Evolutionary conservation across 1,140 invertebrate species (phyloP).

Genomic region (Amyelois transitella): DNA sequence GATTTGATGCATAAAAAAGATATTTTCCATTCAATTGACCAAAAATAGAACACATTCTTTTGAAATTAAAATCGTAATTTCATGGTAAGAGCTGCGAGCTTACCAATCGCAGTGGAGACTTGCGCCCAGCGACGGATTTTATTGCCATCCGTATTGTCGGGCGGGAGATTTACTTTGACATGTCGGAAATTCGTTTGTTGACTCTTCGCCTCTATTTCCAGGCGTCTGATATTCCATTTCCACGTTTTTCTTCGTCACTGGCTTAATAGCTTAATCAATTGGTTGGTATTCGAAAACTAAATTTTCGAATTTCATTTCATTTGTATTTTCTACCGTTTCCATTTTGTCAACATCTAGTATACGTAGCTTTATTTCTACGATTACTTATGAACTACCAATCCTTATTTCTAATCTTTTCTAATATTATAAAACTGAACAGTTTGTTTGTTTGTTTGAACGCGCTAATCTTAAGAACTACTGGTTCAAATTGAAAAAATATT

Average conservation of each 20-base stretch:
- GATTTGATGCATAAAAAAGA: too few species aligned
- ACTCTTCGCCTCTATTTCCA: slow-evolving; percentile 44
- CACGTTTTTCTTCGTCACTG: slow-evolving; percentile 23
- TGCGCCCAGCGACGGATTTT: slow-evolving; percentile 52
- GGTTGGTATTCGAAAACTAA: background rate
- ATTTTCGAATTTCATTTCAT: background rate
- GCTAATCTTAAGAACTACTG: too few species aligned
- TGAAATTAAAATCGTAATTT: background rate
- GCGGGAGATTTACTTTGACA: slow-evolving; percentile 66
- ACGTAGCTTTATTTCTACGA: too few species aligned
- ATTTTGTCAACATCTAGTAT: too few species aligned
- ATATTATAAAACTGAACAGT: too few species aligned
- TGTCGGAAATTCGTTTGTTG: slow-evolving; percentile 64
- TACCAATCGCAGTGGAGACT: slow-evolving; percentile 43
- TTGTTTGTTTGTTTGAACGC: too few species aligned
- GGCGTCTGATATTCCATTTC: slow-evolving; percentile 29
- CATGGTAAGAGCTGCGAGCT: slow-evolving; percentile 45
- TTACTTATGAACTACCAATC: too few species aligned
- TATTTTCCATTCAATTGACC: too few species aligned
- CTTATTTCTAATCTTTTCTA: too few species aligned
- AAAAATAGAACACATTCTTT: too few species aligned
- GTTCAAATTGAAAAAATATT: too few species aligned
- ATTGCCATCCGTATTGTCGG: slow-evolving; percentile 67
- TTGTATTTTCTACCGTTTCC: background rate
- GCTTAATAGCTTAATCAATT: slow-evolving; percentile 3